phyloP scores from a whole-genome alignment of 1,140 invertebrate genomes.

The Drosophila pseudoobscura region DNA sequence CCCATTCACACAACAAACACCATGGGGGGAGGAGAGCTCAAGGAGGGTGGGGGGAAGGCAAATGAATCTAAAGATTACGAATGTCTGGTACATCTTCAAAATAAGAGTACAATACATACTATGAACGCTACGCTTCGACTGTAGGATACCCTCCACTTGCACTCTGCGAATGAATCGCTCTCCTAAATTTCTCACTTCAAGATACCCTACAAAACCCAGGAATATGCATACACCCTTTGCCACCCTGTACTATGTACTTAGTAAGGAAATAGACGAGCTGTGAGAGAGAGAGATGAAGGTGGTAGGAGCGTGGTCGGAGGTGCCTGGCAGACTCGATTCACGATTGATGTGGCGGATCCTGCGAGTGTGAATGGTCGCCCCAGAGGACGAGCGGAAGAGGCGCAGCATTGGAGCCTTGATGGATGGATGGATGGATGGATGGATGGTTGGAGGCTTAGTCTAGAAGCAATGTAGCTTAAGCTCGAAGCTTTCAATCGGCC shows the following conservation, averaged over 20 bases:
- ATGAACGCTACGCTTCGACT: too few relatives aligned
- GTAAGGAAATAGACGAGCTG: too few relatives aligned
- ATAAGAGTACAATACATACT: constrained; percentile 43
- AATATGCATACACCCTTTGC: too few relatives aligned
- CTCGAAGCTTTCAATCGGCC: constrained; percentile 34
- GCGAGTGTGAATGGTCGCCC: neutral
- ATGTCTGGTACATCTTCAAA: constrained; percentile 55
- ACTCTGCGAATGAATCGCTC: too few relatives aligned
- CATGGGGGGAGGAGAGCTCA: neutral
- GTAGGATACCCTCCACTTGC: too few relatives aligned
- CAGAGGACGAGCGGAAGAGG: constrained; percentile 9
- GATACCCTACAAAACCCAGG: too few relatives aligned
- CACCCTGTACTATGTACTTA: too few relatives aligned
- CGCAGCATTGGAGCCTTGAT: constrained; percentile 36
- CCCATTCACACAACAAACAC: constrained; percentile 12
- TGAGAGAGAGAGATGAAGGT: neutral
- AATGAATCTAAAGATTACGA: constrained; percentile 66
- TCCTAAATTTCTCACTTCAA: too few relatives aligned
- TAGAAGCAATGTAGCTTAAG: constrained; percentile 51
- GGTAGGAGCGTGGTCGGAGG: constrained; percentile 6
- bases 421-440: constrained; percentile 41
- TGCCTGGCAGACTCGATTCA: constrained; percentile 28
- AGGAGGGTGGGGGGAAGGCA: constrained; percentile 3
- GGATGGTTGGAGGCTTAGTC: constrained; percentile 44
- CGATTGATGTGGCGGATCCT: constrained; percentile 63